Evolutionary conservation across 2,113 vertebrate species (phyloP), one percentile per base, ranked within the genome.

Genomic region (Ochotona curzoniae): DNA sequence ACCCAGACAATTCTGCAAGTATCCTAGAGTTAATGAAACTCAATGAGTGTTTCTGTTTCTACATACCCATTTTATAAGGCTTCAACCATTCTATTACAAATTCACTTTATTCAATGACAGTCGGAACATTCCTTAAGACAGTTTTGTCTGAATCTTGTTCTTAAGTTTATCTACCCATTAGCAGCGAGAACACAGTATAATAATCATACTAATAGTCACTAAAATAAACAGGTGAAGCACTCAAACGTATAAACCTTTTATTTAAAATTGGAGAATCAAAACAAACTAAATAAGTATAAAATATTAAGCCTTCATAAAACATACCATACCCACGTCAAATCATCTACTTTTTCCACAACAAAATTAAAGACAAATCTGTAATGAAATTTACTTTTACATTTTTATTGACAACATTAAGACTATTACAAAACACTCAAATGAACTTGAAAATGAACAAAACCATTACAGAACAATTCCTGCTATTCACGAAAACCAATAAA

Each of bases 181-280:
- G 89, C 9, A 25, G 2, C 0, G 61, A 95, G 83, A 25, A 91
- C 11, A 82, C 30, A 18, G 5, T 90, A 28, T 92, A 73, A 75
- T 1, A 95, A 84, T 9, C 35, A 67, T 66, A 83, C 28, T 90
- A 87, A 23, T 80, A 64, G 51, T 80, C 38, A 89, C n/a, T 67
- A 0, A n/a, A 93, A 84, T 18, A 96, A 83, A 86, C 73, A 96
- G 76, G 93, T 28, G 70, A 93, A 89, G 30, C 17, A 91, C 89
- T 86, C 84, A 85, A 98, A 94, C 1, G 13, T 97, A 97, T 90
- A 98, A 98, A 97, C 78, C 3, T 97, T 98, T 98, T 98, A 98
- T 98, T 98, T 97, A 93, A 96, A 97, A 94, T 96, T 97, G 96
- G 90, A 97, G 96, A 97, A 90, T 96, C 69, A 97, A 96, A 95